Conservation (phyloP, 2,888 invertebrate genomes). For the Melangyna quadrimaculata region DNA sequence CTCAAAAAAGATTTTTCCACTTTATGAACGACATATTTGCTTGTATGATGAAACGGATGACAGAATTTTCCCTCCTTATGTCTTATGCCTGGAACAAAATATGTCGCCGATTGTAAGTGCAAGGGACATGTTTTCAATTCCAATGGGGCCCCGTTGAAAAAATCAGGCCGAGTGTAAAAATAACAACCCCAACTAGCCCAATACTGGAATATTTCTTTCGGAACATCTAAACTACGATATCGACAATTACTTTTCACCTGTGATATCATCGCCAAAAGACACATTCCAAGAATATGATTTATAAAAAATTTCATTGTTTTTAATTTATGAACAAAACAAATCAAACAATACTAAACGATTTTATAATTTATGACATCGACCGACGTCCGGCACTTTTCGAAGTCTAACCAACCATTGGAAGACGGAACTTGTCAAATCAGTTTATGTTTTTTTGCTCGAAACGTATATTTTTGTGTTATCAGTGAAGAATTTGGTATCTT, state of each 20-base stretch:
- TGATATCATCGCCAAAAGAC: neutral
- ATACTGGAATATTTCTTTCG: conserved; percentile 57
- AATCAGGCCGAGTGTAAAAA: conserved; percentile 68
- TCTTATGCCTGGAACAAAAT: conserved; percentile 62
- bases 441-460: neutral
- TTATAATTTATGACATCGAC: conserved; percentile 19
- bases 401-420: neutral
- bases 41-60: conserved; percentile 62
- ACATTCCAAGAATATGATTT: neutral
- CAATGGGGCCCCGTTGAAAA: conserved; percentile 61
- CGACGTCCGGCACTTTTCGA: neutral
- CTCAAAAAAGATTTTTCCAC: conserved; percentile 67
- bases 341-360: neutral
- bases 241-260: conserved; percentile 40
- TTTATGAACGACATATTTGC: conserved; percentile 22
- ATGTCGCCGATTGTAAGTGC: neutral
- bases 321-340: neutral
- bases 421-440: conserved; percentile 45
- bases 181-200: conserved; percentile 74
- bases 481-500: conserved; percentile 1
- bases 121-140: conserved; percentile 24
- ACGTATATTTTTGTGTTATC: neutral
- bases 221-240: conserved; percentile 66
- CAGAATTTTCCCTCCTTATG: conserved; percentile 33
- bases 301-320: conserved; percentile 7